Evolutionary conservation across 2,113 vertebrate genomes (phyloP), one percentile per base, ranked within the genome.

Genomic region (Poecilia latipinna): DNA sequence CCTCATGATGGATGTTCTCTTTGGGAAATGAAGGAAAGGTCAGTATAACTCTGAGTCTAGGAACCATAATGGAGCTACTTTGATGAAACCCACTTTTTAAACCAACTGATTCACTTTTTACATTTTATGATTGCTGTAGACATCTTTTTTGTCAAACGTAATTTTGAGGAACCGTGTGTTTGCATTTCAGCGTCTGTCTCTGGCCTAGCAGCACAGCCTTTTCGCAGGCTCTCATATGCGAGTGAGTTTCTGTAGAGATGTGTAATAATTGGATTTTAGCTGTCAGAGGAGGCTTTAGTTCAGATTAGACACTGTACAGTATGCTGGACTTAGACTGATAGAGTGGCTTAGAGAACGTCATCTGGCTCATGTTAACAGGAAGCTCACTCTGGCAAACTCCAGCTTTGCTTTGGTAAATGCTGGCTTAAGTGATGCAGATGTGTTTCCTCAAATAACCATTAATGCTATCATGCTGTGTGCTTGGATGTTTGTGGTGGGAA

Each of bases 241-340:
- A 70, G 71, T 67, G 65, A 85, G 73, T 82, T 73, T 75, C 82
- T 78, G 71, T 74, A 32, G 73, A 73, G 80, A 72, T 77, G 70
- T 82, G 71, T 78, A 74, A 72, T 92, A 57, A 91, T 93, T 91
- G 90, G 90, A 90, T 93, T 93, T 90, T n/a, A 68, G 68, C 82
- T 84, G 85, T 81, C 85, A 74, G 78, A 67, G 72, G 78, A 72
- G 79, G 88, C 79, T 93, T 92, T 86, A 87, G 76, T 91, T 92
- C 84, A 92, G 93, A 92, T 94, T 92, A 93, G 75, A 82, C 73
- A 86, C 89, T 92, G 91, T 90, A 86, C 67, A 74, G 85, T 84
- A 61, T 68, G 75, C 86, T 54, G 75, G 57, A 65, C 85, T 88
- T 79, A 82, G 78, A 89, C 86, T 82, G 87, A 83, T 87, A 80